Percentiles rank a stretch among this genome's conserved stretches.
phyloP scores from a whole-genome alignment of 2,888 invertebrate genomes.

The Neoscelio sp. region DNA sequence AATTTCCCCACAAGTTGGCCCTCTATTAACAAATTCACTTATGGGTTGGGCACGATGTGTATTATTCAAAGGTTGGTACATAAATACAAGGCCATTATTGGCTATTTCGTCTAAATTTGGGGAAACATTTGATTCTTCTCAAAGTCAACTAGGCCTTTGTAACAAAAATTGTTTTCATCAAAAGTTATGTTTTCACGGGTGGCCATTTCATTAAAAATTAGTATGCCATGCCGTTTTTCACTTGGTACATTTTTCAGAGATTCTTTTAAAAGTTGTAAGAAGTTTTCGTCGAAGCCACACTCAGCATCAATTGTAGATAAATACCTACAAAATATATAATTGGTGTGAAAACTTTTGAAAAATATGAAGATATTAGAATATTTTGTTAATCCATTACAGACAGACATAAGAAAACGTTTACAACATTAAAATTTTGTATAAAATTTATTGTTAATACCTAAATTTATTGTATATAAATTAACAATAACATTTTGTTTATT shows the following conservation, averaged over 20 bases:
- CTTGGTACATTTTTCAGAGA: not conserved
- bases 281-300: too few species aligned
- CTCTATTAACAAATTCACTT: not conserved
- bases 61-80: conserved; percentile 1
- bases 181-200: not conserved
- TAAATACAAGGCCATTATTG: not conserved
- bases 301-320: not conserved
- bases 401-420: too few species aligned
- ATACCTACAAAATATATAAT: not conserved
- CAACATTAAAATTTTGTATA: too few species aligned
- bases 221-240: not conserved
- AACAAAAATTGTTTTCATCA: not conserved
- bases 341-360: too few species aligned
- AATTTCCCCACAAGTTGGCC: not conserved
- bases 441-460: too few species aligned
- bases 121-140: not conserved
- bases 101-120: not conserved
- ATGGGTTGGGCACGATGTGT: not conserved
- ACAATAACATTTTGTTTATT: too few species aligned
- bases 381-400: too few species aligned
- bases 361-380: too few species aligned
- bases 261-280: too few species aligned
- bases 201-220: not conserved
- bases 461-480: too few species aligned
- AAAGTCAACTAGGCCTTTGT: conserved; percentile 1